Evolutionary conservation across 2,113 vertebrate genomes (phyloP), one percentile per base, ranked within the genome.

Genomic region (Clarias macrocephalus): DNA sequence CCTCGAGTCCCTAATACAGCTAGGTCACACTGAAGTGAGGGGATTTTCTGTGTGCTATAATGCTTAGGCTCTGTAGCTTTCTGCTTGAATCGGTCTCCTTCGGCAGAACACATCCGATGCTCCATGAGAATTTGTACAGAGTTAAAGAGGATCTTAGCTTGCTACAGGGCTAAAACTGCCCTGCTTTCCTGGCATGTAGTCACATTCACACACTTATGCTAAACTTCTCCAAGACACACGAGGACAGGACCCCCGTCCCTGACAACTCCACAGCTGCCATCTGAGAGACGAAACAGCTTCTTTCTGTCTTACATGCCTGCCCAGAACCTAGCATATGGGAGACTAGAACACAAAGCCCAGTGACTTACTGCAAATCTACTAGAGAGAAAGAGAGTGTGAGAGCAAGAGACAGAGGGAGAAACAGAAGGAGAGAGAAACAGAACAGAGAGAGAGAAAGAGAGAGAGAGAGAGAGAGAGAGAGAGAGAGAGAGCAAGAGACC

Each of bases 281-380:
- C 85, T 68, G 62, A 85, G 65, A 73, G 76, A 84, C 83, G 84
- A 86, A 88, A 65, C 83, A 83, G 80, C 84, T 75, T 83, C 80
- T 25, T 65, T 89, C 88, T 13, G 85, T 90, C 82, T 65, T 90
- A 90, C 92, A 91, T 90, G 90, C 91, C n/a, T 88, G 66, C 83
- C 86, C 88, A 91, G 89, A 90, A 92, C 86, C 42, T 76, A 86
- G 86, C 92, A 92, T 92, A 89, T 77, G 87, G 87, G 82, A 88
- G 42, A 90, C 89, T 92, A 92, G 91, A 92, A 93, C 92, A 92
- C 91, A 91, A 92, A 94, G 91, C 89, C 88, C 89, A 92, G 92
- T 93, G 91, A 95, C 89, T 94, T 94, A 92, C 91, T 91, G 91
- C 92, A 94, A 94, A 94, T 94, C 91, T 92, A 89, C 92, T 90